Conservation (phyloP, 2,888 invertebrate genomes). For the Allacma fusca region DNA sequence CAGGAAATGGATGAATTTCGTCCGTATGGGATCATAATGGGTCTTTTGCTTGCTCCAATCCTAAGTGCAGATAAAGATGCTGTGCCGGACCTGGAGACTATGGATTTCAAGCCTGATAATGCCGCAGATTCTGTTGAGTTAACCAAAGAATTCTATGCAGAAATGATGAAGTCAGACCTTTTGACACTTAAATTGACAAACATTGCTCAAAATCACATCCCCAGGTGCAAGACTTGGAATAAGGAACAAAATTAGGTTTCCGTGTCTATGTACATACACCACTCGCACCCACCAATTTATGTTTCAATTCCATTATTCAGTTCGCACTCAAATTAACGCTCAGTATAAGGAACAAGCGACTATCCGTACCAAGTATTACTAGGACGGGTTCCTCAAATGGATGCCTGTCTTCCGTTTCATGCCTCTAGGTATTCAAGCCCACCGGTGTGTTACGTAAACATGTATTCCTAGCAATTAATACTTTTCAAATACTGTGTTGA, state of each 20-base stretch:
- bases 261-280: too few species aligned
- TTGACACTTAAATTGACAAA: constrained; percentile 39
- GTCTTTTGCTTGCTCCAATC: constrained; percentile 50
- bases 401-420: too few species aligned
- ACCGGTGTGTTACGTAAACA: too few species aligned
- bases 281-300: too few species aligned
- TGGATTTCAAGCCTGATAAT: constrained; percentile 42
- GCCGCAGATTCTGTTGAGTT: constrained; percentile 1
- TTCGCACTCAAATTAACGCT: too few species aligned
- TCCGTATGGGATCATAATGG: constrained; percentile 52
- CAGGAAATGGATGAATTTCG: constrained; percentile 50
- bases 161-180: constrained; percentile 34
- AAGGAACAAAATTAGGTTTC: neutral
- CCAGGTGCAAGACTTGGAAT: constrained; percentile 14
- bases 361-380: too few species aligned
- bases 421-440: too few species aligned
- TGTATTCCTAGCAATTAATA: too few species aligned
- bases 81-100: constrained; percentile 57
- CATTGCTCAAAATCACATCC: constrained; percentile 43
- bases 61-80: constrained; percentile 42
- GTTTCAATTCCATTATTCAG: too few species aligned
- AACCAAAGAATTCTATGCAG: constrained; percentile 38
- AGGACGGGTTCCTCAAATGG: too few species aligned
- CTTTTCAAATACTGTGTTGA: too few species aligned
- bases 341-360: too few species aligned